Conservation (phyloP, 2,888 invertebrate species). For the Sphaerophoria rueppellii region DNA sequence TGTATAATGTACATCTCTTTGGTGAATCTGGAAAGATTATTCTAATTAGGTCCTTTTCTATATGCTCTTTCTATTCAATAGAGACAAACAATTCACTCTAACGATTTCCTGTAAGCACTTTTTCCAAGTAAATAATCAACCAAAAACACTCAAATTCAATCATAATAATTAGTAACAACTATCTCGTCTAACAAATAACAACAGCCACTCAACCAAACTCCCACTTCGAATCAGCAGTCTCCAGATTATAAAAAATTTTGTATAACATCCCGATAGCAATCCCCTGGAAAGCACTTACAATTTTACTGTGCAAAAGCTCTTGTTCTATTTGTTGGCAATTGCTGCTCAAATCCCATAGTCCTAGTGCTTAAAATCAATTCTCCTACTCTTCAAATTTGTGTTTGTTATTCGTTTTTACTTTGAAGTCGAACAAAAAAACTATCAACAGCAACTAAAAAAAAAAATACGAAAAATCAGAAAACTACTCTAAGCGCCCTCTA, state of each 20-base stretch:
- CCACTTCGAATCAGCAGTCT: too few species aligned
- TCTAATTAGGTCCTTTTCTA: too few species aligned
- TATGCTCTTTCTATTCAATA: too few species aligned
- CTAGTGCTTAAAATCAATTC: slow-evolving; percentile 2
- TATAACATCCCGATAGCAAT: not conserved
- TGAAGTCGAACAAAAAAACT: slow-evolving; percentile 31
- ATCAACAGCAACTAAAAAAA: not conserved
- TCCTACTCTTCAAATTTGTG: not conserved
- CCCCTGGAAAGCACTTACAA: not conserved
- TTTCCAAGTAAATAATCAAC: too few species aligned
- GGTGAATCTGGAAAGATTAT: too few species aligned
- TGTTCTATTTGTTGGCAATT: slow-evolving; percentile 26
- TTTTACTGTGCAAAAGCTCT: not conserved
- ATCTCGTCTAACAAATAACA: not conserved
- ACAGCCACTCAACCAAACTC: not conserved
- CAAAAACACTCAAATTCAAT: not conserved
- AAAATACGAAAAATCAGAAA: slow-evolving; percentile 6
- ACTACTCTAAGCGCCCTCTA: slow-evolving; percentile 27
- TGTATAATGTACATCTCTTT: too few species aligned
- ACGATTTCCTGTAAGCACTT: too few species aligned
- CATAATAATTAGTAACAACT: not conserved
- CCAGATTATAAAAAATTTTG: slow-evolving; percentile 1
- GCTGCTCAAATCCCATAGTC: not conserved
- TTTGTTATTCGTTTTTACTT: slow-evolving; percentile 15
- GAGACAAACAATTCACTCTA: too few species aligned